A percentile compares a stretch with the other conserved stretches of the same genome.
Conservation (phyloP, 2,888 invertebrate genomes). For the Euphydryas editha region DNA sequence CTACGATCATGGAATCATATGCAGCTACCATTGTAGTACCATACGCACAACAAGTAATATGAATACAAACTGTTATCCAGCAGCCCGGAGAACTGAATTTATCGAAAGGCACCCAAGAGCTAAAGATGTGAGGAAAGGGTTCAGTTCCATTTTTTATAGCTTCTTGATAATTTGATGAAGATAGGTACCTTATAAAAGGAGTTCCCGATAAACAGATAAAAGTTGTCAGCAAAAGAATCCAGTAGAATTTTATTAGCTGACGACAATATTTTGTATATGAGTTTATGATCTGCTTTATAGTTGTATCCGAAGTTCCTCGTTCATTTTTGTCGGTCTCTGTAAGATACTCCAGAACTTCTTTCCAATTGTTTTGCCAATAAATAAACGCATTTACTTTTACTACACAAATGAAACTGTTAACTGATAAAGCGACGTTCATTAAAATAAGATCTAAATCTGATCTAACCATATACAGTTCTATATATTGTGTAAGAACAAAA, state of each 20-base stretch:
- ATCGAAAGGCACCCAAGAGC: constrained; percentile 72
- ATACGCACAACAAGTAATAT: constrained; percentile 55
- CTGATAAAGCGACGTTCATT: constrained; percentile 70
- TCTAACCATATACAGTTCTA: constrained; percentile 65
- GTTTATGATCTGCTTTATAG: constrained; percentile 54
- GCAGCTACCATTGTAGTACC: constrained; percentile 63
- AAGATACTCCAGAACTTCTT: constrained; percentile 61
- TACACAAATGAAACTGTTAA: constrained; percentile 68
- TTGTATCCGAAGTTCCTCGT: constrained; percentile 52
- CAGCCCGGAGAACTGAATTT: constrained; percentile 64
- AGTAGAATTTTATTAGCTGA: constrained; percentile 63
- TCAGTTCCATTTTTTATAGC: constrained; percentile 60
- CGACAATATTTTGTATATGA: constrained; percentile 67
- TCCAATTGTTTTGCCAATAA: constrained; percentile 66
- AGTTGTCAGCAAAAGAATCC: constrained; percentile 65
- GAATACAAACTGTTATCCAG: constrained; percentile 67
- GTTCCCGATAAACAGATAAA: constrained; percentile 54
- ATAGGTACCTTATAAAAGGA: constrained; percentile 59
- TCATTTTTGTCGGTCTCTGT: constrained; percentile 67
- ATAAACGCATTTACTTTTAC: constrained; percentile 64
- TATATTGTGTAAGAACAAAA: constrained; percentile 66
- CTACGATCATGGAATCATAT: constrained; percentile 63
- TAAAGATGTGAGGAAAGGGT: constrained; percentile 69
- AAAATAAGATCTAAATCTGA: constrained; percentile 63
- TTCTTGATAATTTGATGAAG: constrained; percentile 58